Evolutionary conservation across 1,140 invertebrate species (phyloP).

Genomic region (Euschistus heros): DNA sequence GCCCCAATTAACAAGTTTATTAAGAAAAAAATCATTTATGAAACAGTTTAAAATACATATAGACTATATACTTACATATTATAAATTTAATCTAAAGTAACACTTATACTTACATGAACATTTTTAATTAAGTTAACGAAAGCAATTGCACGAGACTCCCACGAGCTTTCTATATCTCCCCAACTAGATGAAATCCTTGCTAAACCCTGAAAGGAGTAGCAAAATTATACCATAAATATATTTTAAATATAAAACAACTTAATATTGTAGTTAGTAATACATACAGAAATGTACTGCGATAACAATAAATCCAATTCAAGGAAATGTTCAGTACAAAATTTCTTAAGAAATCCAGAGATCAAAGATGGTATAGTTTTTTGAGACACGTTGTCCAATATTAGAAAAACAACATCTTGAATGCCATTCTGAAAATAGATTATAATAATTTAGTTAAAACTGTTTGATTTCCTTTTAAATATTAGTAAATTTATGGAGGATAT

Average conservation of each 20-base stretch:
- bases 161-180: slow-evolving; percentile 2
- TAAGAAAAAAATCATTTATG: no score
- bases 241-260: not conserved
- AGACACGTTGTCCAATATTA: not conserved
- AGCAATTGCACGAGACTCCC: not conserved
- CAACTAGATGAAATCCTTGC: not conserved
- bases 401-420: not conserved
- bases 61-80: no score
- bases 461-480: no score
- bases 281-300: not conserved
- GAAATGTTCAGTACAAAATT: not conserved
- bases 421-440: slow-evolving; percentile 2
- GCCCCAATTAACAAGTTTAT: no score
- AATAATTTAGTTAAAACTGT: no score
- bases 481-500: no score
- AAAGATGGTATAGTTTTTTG: not conserved
- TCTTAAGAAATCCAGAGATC: not conserved
- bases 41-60: no score
- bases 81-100: not conserved
- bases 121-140: not conserved
- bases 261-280: not conserved
- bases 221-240: not conserved
- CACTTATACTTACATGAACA: slow-evolving; percentile 1
- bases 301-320: not conserved
- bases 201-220: not conserved